Base-by-base conservation (phyloP, 1,140 invertebrate genomes). In the Cotesia glomerata region DNA sequence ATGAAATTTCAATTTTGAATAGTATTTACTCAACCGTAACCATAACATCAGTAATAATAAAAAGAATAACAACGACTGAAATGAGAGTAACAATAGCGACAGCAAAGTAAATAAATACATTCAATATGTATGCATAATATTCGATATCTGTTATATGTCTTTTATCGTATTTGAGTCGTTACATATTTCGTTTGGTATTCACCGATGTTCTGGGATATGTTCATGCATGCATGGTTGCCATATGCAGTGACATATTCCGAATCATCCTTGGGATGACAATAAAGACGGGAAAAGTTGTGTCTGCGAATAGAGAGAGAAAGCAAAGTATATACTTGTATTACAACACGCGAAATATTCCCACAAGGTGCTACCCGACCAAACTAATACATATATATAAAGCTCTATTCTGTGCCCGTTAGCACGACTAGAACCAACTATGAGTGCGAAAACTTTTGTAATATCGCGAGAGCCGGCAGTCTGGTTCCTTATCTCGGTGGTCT, bases 361-460 rank as follows among this genome's bases (percentile, higher is more conserved):
- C 62, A 64, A 64, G 62, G 62, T 64, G 62, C 35, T 35, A 45
- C 62, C 34, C 3, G 5, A 14, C 13, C 32, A 36, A 35, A 35
- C 35, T 14, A 36, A 18, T 45, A 45, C 8, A 45, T 11, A 39
- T 9, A 11, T 11, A 45, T 45, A 45, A 8, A 39, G 39, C 8
- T 45, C 11, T 45, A 45, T 11, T 5, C 11, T 7, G 39, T 45
- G 39, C 39, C 39, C 39, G 39, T 45, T 45, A 45, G 39, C 39
- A 45, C 39, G 39, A 45, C 7, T 45, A 45, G 39, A 45, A 45
- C 39, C 39, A 45, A 69, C 66, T 73, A 69, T 56, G 63, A 69
- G 66, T 69, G 51, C 32, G 52, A 63, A 73, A 73, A 73, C 72
- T 73, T 73, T 73, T 73, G 72, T 73, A 73, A 73, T 73, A 73